Percentiles rank a stretch among this genome's conserved stretches.
Evolutionary conservation across 2,113 vertebrate species (phyloP).

Genomic region (Percopsis transmontana): DNA sequence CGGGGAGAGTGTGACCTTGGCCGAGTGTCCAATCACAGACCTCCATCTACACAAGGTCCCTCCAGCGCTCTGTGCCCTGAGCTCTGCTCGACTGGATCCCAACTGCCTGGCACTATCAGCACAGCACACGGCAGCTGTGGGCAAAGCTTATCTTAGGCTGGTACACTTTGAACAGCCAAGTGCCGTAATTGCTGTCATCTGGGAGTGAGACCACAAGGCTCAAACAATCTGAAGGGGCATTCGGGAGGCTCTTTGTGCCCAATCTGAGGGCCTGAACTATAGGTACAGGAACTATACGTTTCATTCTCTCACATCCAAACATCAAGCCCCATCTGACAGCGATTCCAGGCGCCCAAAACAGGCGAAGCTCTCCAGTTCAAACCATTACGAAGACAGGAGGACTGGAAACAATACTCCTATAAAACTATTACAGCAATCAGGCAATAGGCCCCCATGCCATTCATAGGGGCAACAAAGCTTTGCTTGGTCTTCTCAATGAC

Average conservation of each 20-base stretch:
- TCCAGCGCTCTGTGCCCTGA: conserved; percentile 49
- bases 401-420: conserved; percentile 53
- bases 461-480: not conserved
- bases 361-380: conserved; percentile 37
- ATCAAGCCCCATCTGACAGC: conserved; percentile 68
- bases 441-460: conserved; percentile 46
- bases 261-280: conserved; percentile 41
- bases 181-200: conserved; percentile 76
- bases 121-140: conserved; percentile 57
- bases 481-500: conserved; percentile 27
- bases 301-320: conserved; percentile 54
- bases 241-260: conserved; percentile 50
- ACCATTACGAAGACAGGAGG: conserved; percentile 31
- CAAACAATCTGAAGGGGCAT: conserved; percentile 58
- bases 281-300: conserved; percentile 57
- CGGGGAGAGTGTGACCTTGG: conserved; percentile 31
- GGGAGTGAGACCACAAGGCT: conserved; percentile 65
- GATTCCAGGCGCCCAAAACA: conserved; percentile 50
- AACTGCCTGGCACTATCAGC: conserved; percentile 72
- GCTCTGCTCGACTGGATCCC: conserved; percentile 70
- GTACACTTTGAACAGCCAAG: conserved; percentile 74
- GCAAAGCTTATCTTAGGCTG: conserved; percentile 74
- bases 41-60: conserved; percentile 54
- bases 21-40: conserved; percentile 57
- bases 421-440: conserved; percentile 57